These are phyloP conservation scores for Melolontha melolontha DNA, from an alignment of 2,888 invertebrate genomes.

Conservation along the genomic window DNA sequence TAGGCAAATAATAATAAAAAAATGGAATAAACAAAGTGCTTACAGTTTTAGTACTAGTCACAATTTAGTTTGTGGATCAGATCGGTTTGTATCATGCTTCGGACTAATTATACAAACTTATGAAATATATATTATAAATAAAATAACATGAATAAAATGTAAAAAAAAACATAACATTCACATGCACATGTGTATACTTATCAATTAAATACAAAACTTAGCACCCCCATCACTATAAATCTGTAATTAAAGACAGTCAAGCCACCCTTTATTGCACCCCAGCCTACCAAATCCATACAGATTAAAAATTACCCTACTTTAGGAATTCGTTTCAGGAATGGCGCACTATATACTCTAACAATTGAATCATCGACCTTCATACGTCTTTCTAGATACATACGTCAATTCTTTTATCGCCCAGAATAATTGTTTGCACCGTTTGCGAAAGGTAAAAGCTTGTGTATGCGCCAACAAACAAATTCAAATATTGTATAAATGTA, in stretches of 20 bases:
- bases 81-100: too few relatives aligned
- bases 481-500: not conserved
- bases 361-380: not conserved
- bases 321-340: constrained; percentile 14
- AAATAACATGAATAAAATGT: too few relatives aligned
- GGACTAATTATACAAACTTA: not conserved
- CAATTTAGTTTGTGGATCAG: too few relatives aligned
- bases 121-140: too few relatives aligned
- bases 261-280: constrained; percentile 16
- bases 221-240: constrained; percentile 7
- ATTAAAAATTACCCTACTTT: constrained; percentile 36
- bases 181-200: too few relatives aligned
- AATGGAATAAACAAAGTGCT: too few relatives aligned
- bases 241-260: constrained; percentile 32
- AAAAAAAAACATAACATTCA: too few relatives aligned
- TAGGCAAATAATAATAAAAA: too few relatives aligned
- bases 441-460: not conserved
- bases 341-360: not conserved
- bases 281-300: not conserved
- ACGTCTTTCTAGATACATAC: not conserved
- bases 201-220: too few relatives aligned
- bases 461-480: constrained; percentile 3
- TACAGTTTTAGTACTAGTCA: too few relatives aligned
- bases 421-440: not conserved
- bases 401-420: constrained; percentile 1